Percentiles rank a stretch among this genome's conserved stretches.
Conservation (phyloP, 2,113 vertebrate genomes). For the Cyanocitta stelleri region DNA sequence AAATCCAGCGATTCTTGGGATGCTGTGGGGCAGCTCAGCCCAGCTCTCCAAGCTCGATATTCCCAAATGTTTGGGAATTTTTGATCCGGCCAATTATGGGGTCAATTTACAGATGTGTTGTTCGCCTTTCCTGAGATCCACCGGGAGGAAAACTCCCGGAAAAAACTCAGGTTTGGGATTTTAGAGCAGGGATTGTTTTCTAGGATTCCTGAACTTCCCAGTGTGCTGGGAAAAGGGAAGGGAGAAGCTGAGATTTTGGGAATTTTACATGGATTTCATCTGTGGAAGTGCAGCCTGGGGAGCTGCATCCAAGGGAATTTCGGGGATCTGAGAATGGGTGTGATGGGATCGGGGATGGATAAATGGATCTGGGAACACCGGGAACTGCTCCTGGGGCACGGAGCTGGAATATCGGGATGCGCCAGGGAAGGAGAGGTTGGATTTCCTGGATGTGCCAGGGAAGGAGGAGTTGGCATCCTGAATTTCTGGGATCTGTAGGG, state of each 20-base stretch:
- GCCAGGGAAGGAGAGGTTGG: accelerated
- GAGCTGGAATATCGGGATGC: not conserved
- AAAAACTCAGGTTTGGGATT: not conserved
- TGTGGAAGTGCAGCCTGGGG: not conserved
- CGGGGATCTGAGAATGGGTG: accelerated
- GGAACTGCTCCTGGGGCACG: not conserved
- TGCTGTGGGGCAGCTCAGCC: not conserved
- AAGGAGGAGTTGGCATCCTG: not conserved
- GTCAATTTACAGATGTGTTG: not conserved
- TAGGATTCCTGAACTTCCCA: not conserved
- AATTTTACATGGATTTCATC: not conserved
- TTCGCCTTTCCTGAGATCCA: not conserved
- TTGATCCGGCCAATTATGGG: accelerated
- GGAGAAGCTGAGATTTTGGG: accelerated
- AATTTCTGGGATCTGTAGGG: not conserved
- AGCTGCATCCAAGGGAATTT: not conserved
- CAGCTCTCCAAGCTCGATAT: not conserved
- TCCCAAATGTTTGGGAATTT: not conserved
- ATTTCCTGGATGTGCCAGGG: not conserved
- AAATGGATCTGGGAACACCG: not conserved
- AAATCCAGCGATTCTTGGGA: not conserved
- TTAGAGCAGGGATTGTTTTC: not conserved
- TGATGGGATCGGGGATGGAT: not conserved
- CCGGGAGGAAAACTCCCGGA: not conserved
- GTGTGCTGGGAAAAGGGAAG: too few species aligned